Conservation (phyloP, 2,797 vertebrate genomes). For the Limosa lapponica region DNA sequence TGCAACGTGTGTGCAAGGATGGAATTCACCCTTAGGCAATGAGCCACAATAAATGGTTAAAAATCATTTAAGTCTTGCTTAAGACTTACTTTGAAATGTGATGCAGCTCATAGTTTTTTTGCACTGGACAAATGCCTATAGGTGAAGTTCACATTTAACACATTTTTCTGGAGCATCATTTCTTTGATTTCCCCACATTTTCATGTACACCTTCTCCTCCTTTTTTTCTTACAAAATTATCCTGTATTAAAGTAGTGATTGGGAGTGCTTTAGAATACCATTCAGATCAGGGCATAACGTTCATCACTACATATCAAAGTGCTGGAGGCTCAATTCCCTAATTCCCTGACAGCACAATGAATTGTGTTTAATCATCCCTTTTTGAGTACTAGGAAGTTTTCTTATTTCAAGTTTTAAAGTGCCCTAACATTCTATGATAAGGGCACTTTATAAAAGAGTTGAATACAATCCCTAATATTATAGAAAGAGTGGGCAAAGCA, state of each 20-base stretch:
- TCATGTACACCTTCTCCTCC: rapidly evolving
- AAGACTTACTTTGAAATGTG: not conserved
- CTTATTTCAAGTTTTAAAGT: not conserved
- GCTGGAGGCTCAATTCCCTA: not conserved
- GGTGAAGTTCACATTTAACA: not conserved
- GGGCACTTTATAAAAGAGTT: not conserved
- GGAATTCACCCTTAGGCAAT: not conserved
- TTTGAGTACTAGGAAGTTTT: not conserved
- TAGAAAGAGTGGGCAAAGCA: not conserved
- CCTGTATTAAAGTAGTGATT: not conserved
- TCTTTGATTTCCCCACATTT: not conserved
- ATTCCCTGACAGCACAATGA: not conserved
- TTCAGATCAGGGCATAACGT: not conserved
- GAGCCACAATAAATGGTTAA: not conserved
- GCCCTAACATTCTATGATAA: not conserved
- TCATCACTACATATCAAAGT: not conserved
- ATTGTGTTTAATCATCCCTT: not conserved
- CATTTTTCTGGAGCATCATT: not conserved
- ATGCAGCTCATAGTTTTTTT: not conserved
- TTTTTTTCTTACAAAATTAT: not conserved
- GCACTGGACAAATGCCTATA: not conserved
- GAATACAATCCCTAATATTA: not conserved
- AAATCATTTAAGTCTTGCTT: not conserved
- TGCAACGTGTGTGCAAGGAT: not conserved
- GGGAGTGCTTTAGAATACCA: not conserved